Percentiles rank a stretch among this genome's conserved stretches.
These are phyloP conservation scores for Microplitis mediator DNA, from an alignment of 1,140 invertebrate genomes.

Conservation along the genomic window DNA sequence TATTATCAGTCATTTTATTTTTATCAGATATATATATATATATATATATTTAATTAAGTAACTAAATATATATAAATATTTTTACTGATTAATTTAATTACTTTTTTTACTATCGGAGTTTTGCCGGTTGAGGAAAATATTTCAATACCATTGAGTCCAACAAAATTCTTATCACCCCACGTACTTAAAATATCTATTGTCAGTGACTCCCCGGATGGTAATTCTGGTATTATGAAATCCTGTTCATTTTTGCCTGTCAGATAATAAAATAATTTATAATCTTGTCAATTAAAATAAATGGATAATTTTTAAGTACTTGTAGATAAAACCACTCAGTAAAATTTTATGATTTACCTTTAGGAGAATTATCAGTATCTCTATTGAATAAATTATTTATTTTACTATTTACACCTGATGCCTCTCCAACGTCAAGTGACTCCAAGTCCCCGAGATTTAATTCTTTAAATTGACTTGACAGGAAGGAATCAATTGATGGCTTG, in stretches of 20 bases:
- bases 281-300: neutral
- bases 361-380: constrained; percentile 12
- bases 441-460: neutral
- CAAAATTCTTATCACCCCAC: constrained; percentile 83
- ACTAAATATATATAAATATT: neutral
- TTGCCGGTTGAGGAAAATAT: constrained; percentile 73
- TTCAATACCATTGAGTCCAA: constrained; percentile 82
- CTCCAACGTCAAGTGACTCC: neutral
- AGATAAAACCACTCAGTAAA: no score
- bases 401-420: neutral
- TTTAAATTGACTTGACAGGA: neutral
- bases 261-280: neutral
- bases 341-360: neutral
- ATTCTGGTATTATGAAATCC: constrained; percentile 72
- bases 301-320: no score
- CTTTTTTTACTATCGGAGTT: constrained; percentile 64
- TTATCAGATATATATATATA: no score
- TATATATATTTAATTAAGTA: neutral
- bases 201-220: constrained; percentile 72
- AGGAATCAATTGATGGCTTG: neutral
- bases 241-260: constrained; percentile 13
- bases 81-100: constrained; percentile 33
- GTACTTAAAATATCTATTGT: constrained; percentile 75
- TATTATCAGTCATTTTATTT: no score
- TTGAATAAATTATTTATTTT: neutral